Percentiles rank a stretch among this genome's conserved stretches.
phyloP scores from a whole-genome alignment of 2,113 vertebrate species.

The Corapipo altera region DNA sequence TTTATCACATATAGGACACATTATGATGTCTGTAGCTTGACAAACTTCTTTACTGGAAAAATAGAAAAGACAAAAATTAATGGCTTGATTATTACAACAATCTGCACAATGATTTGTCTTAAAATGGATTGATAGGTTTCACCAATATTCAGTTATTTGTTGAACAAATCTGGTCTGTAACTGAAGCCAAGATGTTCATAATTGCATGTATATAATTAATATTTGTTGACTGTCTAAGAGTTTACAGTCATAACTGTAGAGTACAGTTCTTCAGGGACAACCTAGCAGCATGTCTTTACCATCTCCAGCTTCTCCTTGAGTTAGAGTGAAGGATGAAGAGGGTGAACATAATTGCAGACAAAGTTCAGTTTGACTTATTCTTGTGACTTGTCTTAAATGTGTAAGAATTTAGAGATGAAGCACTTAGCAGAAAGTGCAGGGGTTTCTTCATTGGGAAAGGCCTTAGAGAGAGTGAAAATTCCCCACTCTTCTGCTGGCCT shows the following conservation, averaged over 20 bases:
- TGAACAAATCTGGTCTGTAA: neutral
- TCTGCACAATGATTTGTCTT: neutral
- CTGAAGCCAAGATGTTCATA: neutral
- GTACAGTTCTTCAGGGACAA: neutral
- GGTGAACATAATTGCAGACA: neutral
- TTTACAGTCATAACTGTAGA: neutral
- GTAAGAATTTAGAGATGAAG: neutral
- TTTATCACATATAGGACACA: constrained; percentile 97
- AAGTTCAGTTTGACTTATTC: neutral
- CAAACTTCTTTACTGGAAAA: constrained; percentile 95
- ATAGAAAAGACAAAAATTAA: constrained; percentile 37
- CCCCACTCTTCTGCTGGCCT: neutral
- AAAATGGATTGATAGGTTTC: neutral
- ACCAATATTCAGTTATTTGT: neutral
- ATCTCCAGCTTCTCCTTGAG: neutral
- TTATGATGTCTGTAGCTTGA: constrained; percentile 89
- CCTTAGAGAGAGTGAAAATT: neutral
- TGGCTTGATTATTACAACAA: neutral
- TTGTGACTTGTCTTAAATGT: neutral
- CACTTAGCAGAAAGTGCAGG: neutral
- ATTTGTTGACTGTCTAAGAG: neutral
- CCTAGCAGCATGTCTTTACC: neutral
- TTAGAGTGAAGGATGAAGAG: neutral
- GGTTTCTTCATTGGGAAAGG: neutral
- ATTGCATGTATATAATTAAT: neutral